Percentiles rank a stretch among this genome's conserved stretches.
These are phyloP conservation scores for Amazona vittata DNA, from an alignment of 2,113 vertebrate genomes.

Conservation along the genomic window DNA sequence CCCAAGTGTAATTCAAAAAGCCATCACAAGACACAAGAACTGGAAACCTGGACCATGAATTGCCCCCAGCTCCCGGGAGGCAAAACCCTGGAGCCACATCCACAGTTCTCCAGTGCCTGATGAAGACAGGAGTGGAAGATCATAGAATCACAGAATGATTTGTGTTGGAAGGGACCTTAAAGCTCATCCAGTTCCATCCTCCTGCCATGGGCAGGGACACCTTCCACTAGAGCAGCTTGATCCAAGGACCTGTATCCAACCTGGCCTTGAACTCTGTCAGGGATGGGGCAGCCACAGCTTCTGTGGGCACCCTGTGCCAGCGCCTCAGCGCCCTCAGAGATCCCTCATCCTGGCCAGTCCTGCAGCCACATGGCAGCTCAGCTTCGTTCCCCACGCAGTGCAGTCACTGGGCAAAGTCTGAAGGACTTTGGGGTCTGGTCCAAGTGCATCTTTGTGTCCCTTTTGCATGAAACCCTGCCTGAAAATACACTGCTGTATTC, in stretches of 20 bases:
- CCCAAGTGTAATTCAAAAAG: neutral
- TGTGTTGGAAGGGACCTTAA: neutral
- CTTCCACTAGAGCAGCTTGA: neutral
- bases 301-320: neutral
- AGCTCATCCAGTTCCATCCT: neutral
- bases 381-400: neutral
- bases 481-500: neutral
- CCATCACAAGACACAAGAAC: neutral
- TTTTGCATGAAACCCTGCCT: neutral
- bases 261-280: neutral
- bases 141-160: neutral
- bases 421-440: neutral
- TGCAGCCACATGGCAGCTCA: accelerated
- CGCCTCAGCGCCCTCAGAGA: neutral
- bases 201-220: neutral
- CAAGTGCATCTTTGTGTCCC: neutral
- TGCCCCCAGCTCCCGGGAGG: neutral
- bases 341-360: neutral
- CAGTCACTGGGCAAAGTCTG: neutral
- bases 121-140: neutral
- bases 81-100: neutral
- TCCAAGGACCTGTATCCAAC: neutral
- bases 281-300: neutral
- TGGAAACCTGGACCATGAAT: neutral
- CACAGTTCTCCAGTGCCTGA: accelerated